These are phyloP conservation scores for Montipora foliosa DNA, from an alignment of 64 coral and sea anemone species.

Conservation along the genomic window DNA sequence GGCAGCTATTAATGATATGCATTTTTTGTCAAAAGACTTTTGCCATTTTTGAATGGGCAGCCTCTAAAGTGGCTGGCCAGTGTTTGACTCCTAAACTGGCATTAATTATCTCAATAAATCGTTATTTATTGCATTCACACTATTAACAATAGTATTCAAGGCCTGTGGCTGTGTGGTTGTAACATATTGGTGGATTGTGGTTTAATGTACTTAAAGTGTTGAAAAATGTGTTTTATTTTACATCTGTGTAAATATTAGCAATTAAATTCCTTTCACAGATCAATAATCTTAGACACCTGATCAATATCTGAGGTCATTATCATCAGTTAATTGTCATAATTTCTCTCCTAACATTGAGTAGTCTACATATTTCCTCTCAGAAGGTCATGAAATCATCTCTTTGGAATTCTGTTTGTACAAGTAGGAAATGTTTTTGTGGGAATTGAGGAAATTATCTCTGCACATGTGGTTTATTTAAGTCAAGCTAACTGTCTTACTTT, in stretches of 20 bases:
- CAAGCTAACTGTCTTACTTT: background rate
- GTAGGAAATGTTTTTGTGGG: background rate
- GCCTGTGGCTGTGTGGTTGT: background rate
- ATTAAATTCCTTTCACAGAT: background rate
- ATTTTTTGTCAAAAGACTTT: background rate
- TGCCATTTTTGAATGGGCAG: no score
- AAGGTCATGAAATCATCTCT: background rate
- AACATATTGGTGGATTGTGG: background rate
- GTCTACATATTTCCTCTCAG: background rate
- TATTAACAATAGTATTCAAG: no score
- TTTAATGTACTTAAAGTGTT: background rate
- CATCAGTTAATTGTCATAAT: background rate
- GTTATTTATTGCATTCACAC: no score
- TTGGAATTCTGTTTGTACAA: background rate
- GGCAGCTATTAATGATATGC: background rate
- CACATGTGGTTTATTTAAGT: background rate
- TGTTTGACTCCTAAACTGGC: no score
- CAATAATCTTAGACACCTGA: background rate
- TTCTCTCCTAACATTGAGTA: background rate
- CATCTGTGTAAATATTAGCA: background rate
- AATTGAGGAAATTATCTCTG: background rate
- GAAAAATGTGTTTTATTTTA: background rate
- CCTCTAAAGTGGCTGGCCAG: no score
- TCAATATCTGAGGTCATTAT: background rate
- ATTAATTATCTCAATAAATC: no score